Conservation (phyloP, 2,888 invertebrate species). For the Meteorus colon region DNA sequence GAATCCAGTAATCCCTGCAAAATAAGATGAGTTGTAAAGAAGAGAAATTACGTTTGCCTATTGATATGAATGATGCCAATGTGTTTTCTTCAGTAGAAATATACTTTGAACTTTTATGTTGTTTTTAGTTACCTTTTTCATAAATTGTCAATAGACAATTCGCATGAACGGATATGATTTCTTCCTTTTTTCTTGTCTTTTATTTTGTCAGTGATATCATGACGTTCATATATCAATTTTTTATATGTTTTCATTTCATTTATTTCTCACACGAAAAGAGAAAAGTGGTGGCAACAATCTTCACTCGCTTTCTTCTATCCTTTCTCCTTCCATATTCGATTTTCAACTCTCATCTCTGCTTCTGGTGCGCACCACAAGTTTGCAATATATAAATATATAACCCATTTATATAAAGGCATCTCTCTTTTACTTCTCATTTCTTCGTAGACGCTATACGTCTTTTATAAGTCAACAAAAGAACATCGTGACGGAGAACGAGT, state of each 20-base stretch:
- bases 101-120: no score
- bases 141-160: no score
- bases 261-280: not conserved
- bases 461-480: conserved; percentile 69
- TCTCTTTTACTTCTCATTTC: conserved; percentile 37
- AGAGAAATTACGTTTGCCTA: no score
- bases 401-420: not conserved
- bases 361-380: not conserved
- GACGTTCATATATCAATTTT: not conserved
- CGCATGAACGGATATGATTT: not conserved
- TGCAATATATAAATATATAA: not conserved
- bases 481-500: conserved; percentile 64
- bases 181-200: not conserved
- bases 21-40: no score
- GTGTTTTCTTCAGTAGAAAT: no score
- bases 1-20: no score
- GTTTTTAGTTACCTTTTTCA: no score
- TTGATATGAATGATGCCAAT: no score
- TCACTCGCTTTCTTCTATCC: conserved; percentile 33
- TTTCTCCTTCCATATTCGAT: conserved; percentile 6
- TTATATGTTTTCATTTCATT: not conserved
- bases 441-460: conserved; percentile 57
- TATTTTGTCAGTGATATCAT: conserved; percentile 16
- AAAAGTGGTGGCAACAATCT: conserved; percentile 26
- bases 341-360: no score